A percentile compares a stretch with the other conserved stretches of the same genome.
Evolutionary conservation across 2,113 vertebrate genomes (phyloP).

Genomic region (Atrichornis clamosus): DNA sequence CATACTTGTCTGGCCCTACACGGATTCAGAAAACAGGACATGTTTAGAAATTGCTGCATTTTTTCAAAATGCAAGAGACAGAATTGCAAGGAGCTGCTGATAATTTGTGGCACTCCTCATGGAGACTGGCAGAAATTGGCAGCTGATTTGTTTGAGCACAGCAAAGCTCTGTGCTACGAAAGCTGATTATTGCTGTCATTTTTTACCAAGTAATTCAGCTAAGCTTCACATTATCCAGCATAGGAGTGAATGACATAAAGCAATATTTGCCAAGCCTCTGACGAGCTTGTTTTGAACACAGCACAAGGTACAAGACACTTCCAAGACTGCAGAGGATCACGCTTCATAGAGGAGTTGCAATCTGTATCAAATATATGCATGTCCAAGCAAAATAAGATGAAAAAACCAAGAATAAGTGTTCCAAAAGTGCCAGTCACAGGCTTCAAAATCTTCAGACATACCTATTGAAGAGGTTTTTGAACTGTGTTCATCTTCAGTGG

Average conservation of each 20-base stretch:
- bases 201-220: constrained; percentile 16
- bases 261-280: not conserved
- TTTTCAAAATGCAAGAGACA: not conserved
- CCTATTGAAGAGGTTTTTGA: not conserved
- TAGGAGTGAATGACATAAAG: not conserved
- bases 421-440: not conserved
- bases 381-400: not conserved
- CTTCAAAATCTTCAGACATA: not conserved
- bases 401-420: not conserved
- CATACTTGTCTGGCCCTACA: not conserved
- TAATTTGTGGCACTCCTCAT: not conserved
- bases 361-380: not conserved
- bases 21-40: not conserved
- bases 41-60: not conserved
- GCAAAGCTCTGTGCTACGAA: not conserved
- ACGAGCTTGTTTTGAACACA: not conserved
- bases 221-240: not conserved
- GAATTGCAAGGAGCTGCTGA: not conserved
- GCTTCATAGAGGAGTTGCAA: not conserved
- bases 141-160: constrained; percentile 7
- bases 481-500: not conserved
- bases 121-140: not conserved
- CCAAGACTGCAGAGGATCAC: not conserved
- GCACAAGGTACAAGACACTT: not conserved
- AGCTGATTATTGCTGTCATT: constrained; percentile 2